These are phyloP conservation scores for Colletes collaris DNA, from an alignment of 2,888 invertebrate species.

Conservation along the genomic window DNA sequence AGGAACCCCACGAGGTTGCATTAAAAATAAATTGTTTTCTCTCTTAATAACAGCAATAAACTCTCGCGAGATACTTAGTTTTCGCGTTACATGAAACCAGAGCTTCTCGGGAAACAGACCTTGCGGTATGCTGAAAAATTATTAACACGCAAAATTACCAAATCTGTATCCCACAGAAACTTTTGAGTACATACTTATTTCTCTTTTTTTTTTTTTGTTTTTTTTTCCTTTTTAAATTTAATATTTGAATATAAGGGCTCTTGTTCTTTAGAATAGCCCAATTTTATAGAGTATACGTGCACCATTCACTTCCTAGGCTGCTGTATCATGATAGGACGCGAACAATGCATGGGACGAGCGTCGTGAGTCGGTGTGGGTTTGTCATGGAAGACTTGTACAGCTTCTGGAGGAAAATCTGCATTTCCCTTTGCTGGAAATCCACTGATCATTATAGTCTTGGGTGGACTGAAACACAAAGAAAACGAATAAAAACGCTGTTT, in stretches of 20 bases:
- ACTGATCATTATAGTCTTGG: slow-evolving; percentile 89
- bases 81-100: slow-evolving; percentile 32
- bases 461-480: slow-evolving; percentile 85
- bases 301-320: slow-evolving; percentile 92
- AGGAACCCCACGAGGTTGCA: slow-evolving; percentile 42
- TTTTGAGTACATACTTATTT: slow-evolving; percentile 30
- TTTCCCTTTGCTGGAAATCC: slow-evolving; percentile 93
- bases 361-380: slow-evolving; percentile 89
- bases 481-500: background rate
- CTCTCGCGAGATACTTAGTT: slow-evolving; percentile 60
- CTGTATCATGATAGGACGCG: slow-evolving; percentile 90
- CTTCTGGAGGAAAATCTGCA: slow-evolving; percentile 94
- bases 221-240: slow-evolving; percentile 29
- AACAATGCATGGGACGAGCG: slow-evolving; percentile 84
- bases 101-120: slow-evolving; percentile 18
- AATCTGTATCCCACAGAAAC: slow-evolving; percentile 43
- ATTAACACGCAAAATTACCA: slow-evolving; percentile 10
- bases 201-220: slow-evolving; percentile 7
- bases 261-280: background rate
- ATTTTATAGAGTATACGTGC: background rate
- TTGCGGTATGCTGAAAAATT: background rate
- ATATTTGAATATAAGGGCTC: slow-evolving; percentile 39
- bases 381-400: slow-evolving; percentile 92
- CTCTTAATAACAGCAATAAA: slow-evolving; percentile 69
- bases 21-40: slow-evolving; percentile 68